Evolutionary conservation across 2,888 invertebrate species (phyloP).

Genomic region (Xylota sylvarum): DNA sequence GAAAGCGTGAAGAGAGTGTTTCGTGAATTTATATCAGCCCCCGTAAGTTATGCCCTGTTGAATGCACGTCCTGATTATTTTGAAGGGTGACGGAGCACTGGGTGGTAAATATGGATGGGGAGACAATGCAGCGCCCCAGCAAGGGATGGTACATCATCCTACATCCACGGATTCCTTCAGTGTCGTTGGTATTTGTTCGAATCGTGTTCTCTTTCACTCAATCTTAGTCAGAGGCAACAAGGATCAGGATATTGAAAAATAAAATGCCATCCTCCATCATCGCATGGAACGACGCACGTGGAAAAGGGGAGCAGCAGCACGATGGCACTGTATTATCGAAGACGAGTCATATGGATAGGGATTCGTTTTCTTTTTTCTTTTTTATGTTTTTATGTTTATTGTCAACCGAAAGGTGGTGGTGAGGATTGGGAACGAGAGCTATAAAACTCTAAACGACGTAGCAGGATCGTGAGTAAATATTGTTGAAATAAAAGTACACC

Average conservation of each 20-base stretch:
- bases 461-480: slow-evolving; percentile 70
- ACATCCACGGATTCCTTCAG: slow-evolving; percentile 8
- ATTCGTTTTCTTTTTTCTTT: slow-evolving; percentile 1
- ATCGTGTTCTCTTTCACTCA: slow-evolving; percentile 44
- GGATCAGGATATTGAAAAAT: slow-evolving; percentile 67
- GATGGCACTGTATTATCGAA: slow-evolving; percentile 49
- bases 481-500: slow-evolving; percentile 70
- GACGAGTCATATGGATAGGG: slow-evolving; percentile 12
- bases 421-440: slow-evolving; percentile 29
- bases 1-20: slow-evolving; percentile 60
- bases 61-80: slow-evolving; percentile 61
- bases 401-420: slow-evolving; percentile 42
- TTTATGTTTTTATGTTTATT: slow-evolving; percentile 35
- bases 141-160: background rate
- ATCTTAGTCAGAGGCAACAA: slow-evolving; percentile 53
- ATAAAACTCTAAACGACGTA: slow-evolving; percentile 58
- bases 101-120: background rate
- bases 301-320: slow-evolving; percentile 5
- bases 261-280: slow-evolving; percentile 34
- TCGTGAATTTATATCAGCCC: slow-evolving; percentile 49
- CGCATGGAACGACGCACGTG: background rate
- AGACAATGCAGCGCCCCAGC: background rate
- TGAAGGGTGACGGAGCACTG: slow-evolving; percentile 11
- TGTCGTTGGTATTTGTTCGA: slow-evolving; percentile 25
- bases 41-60: slow-evolving; percentile 67